Percentiles rank a stretch among this genome's conserved stretches.
phyloP scores from a whole-genome alignment of 1,140 invertebrate genomes.

The Parapsyche elsis region DNA sequence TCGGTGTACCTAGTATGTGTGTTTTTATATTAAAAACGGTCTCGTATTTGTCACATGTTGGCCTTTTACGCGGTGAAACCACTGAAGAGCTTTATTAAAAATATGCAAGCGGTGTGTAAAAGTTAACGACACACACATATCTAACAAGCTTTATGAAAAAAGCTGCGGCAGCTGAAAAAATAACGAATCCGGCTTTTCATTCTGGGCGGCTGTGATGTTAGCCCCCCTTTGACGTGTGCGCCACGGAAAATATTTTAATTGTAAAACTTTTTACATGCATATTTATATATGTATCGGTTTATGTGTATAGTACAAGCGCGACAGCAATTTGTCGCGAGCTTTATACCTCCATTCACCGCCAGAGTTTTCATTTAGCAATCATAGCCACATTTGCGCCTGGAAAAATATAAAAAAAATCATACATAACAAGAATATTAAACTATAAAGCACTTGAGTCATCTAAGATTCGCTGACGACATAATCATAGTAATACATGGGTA shows the following conservation, averaged over 20 bases:
- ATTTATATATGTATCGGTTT: background rate
- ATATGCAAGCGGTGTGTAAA: constrained; percentile 42
- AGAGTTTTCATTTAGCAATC: background rate
- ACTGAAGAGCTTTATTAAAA: constrained; percentile 48
- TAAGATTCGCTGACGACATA: too few relatives aligned
- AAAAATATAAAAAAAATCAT: too few relatives aligned
- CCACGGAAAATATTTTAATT: constrained; percentile 35
- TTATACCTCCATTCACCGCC: background rate
- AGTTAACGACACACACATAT: constrained; percentile 41
- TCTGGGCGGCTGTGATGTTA: background rate
- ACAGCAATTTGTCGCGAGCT: constrained; percentile 1
- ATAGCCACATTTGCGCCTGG: background rate
- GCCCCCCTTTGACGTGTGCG: constrained; percentile 18
- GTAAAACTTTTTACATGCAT: constrained; percentile 24
- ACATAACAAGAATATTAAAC: too few relatives aligned
- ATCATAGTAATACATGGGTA: too few relatives aligned
- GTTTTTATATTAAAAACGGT: background rate
- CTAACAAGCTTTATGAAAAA: constrained; percentile 53
- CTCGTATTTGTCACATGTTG: background rate
- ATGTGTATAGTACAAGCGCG: background rate
- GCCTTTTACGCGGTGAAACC: constrained; percentile 11
- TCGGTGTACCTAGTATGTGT: too few relatives aligned
- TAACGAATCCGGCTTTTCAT: constrained; percentile 49
- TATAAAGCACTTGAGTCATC: too few relatives aligned
- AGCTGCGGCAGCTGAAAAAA: constrained; percentile 35